Evolutionary conservation across 2,113 vertebrate species (phyloP).

Genomic region (Azemiops feae): DNA sequence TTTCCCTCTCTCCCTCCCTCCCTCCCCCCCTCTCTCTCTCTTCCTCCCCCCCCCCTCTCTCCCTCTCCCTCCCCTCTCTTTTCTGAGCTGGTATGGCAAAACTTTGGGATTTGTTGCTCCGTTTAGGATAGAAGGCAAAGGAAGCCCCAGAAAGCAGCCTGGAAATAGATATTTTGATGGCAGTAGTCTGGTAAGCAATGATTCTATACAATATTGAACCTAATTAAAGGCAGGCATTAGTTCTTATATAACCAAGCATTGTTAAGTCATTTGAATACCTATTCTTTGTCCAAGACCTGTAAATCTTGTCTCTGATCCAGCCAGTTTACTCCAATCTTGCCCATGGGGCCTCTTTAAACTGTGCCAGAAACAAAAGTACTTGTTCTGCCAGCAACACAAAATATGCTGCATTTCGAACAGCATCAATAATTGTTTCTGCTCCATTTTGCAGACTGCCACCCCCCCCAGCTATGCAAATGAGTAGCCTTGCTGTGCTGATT

Average conservation of each 20-base stretch:
- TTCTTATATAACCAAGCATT: conserved; percentile 6
- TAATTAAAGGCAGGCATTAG: background rate
- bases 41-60: too few species aligned
- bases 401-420: background rate
- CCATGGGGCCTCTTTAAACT: conserved; percentile 3
- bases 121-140: background rate
- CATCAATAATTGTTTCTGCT: conserved; percentile 15
- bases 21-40: too few species aligned
- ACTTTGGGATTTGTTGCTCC: background rate
- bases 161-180: background rate
- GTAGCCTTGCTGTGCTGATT: background rate
- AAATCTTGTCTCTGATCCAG: conserved; percentile 4
- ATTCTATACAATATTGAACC: background rate
- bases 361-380: background rate
- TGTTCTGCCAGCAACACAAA: conserved; percentile 14
- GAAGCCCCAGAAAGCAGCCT: background rate
- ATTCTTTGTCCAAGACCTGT: background rate
- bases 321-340: conserved; percentile 15
- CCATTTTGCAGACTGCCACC: background rate
- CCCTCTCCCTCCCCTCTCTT: too few species aligned
- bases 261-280: background rate
- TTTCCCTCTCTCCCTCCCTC: too few species aligned
- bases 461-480: background rate
- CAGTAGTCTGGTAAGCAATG: background rate
- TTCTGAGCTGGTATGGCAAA: too few species aligned